Evolutionary conservation across 2,888 invertebrate genomes (phyloP), one percentile per base, ranked within the genome.

Genomic region (Subacronicta megacephala): DNA sequence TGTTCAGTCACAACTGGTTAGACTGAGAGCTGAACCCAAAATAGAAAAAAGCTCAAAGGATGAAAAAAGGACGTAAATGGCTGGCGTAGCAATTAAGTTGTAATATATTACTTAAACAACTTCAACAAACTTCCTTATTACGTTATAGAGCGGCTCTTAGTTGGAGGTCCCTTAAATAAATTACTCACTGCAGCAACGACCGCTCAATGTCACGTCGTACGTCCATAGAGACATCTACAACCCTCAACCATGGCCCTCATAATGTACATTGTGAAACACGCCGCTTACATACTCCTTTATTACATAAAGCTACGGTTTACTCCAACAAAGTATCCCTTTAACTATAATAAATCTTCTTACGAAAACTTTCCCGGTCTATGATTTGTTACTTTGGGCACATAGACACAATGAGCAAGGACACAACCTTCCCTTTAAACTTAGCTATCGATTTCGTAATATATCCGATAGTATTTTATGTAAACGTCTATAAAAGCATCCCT

Each of bases 71-170:
- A 65, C 40, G 65, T 52, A 45, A 69, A 72, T 55, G 65, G 41
- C 54, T 71, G 68, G 61, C 47, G 42, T 29, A 33, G 61, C 70
- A 75, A 79, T 76, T 77, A 66, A 67, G 55, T 66, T 63, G 66
- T 72, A 75, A 81, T 76, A 68, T 72, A 75, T 79, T 70, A 75
- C 72, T 75, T 68, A 62, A 76, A 73, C 69, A 73, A 74, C 58
- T 73, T 72, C 56, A 53, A 47, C 71, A 75, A 77, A 81, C 75
- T 80, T 76, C 62, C 66, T 63, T 71, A 70, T 75, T 77, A 78
- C 74, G 70, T 75, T 75, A 74, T 65, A 74, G 61, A 74, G 62
- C 49, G 51, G 54, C 50, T 57, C 54, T 62, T 51, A 60, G 60
- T 36, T 46, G 36, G 33, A 51, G 49, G 15, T 42, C 41, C 45